Conservation (phyloP, 2,113 vertebrate species). For the Embiotoca jacksoni region DNA sequence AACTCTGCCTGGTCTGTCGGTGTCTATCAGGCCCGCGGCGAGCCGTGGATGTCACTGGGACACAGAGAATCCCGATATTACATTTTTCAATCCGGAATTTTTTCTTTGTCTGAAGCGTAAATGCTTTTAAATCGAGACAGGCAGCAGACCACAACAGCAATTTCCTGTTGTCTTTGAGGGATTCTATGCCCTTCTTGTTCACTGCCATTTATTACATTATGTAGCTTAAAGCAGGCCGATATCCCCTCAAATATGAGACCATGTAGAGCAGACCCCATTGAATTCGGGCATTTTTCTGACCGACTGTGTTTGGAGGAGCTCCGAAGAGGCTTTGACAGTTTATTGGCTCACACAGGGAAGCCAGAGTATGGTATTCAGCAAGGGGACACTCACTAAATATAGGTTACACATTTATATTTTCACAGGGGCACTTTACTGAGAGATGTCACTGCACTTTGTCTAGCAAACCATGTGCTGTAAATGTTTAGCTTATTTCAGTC, state of each 20-base stretch:
- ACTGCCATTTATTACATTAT: slow-evolving; percentile 59
- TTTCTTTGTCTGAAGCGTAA: slow-evolving; percentile 66
- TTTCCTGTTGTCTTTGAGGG: slow-evolving; percentile 79
- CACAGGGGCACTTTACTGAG: no score
- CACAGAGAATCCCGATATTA: slow-evolving; percentile 57
- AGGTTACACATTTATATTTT: neutral
- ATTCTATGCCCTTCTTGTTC: slow-evolving; percentile 42
- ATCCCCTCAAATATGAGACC: slow-evolving; percentile 43
- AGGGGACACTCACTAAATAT: slow-evolving; percentile 17
- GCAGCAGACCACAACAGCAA: slow-evolving; percentile 62
- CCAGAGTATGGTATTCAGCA: neutral
- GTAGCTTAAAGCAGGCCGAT: slow-evolving; percentile 55
- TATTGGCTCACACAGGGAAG: slow-evolving; percentile 14
- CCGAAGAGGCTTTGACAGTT: slow-evolving; percentile 28
- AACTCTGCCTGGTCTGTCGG: slow-evolving; percentile 37
- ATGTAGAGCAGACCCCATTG: slow-evolving; percentile 32
- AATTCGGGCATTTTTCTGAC: slow-evolving; percentile 40
- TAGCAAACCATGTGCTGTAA: no score
- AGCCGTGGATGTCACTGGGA: slow-evolving; percentile 54
- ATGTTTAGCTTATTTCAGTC: no score
- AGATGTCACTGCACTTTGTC: no score
- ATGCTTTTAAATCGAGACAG: slow-evolving; percentile 66
- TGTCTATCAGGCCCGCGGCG: slow-evolving; percentile 41
- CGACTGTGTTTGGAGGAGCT: slow-evolving; percentile 46
- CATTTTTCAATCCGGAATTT: slow-evolving; percentile 70